These are phyloP conservation scores for Falco peregrinus DNA, from an alignment of 2,797 vertebrate species.

Conservation along the genomic window DNA sequence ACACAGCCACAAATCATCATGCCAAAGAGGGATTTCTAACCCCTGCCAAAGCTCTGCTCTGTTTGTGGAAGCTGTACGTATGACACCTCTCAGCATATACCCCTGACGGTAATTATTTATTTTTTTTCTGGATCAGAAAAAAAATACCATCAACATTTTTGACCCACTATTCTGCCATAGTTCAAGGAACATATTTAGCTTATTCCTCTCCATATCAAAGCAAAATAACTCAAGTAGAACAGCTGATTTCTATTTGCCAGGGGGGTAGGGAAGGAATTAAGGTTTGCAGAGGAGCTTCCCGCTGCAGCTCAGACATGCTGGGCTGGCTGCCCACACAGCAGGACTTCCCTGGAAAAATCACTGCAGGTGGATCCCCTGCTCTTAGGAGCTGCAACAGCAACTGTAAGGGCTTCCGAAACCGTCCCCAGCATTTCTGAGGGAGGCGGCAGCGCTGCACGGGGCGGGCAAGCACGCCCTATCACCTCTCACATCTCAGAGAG, in stretches of 20 bases:
- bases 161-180: not conserved
- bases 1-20: not conserved
- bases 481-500: not conserved
- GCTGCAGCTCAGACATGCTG: rapidly evolving
- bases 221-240: not conserved
- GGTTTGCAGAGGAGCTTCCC: not conserved
- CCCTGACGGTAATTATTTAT: not conserved
- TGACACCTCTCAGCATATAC: not conserved
- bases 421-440: not conserved
- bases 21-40: not conserved
- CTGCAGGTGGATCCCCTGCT: not conserved
- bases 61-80: not conserved
- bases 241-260: not conserved
- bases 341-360: not conserved
- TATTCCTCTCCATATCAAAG: not conserved
- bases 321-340: not conserved
- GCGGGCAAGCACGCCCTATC: not conserved
- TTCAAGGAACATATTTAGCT: not conserved
- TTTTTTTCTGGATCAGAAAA: not conserved
- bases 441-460: not conserved
- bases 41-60: not conserved
- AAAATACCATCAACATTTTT: not conserved
- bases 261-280: not conserved
- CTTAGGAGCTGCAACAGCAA: not conserved
- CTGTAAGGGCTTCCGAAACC: not conserved